These are phyloP conservation scores for Archips xylosteana DNA, from an alignment of 2,888 invertebrate species.

Conservation along the genomic window DNA sequence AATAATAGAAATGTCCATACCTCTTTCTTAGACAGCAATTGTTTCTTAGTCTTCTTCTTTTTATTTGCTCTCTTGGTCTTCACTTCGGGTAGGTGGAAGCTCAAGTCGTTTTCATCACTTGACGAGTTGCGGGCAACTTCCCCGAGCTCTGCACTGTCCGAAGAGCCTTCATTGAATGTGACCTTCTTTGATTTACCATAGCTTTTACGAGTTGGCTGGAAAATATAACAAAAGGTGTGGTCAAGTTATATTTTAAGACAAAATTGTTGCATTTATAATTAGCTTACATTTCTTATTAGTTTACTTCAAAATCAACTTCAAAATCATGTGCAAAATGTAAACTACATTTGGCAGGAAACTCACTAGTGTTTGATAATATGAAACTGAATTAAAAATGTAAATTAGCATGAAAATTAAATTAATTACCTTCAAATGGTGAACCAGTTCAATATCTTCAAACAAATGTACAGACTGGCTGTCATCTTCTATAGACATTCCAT, in stretches of 20 bases:
- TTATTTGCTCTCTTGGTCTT: slow-evolving; percentile 62
- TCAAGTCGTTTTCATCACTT: slow-evolving; percentile 71
- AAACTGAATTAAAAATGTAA: no score
- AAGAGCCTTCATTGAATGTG: slow-evolving; percentile 61
- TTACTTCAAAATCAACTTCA: no score
- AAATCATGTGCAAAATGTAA: no score
- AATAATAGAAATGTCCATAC: slow-evolving; percentile 51
- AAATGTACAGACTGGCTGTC: slow-evolving; percentile 73
- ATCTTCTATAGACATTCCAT: slow-evolving; percentile 51
- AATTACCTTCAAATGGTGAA: slow-evolving; percentile 75
- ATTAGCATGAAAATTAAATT: not conserved
- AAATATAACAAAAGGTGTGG: slow-evolving; percentile 34
- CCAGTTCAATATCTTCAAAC: slow-evolving; percentile 78
- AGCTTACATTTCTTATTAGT: no score
- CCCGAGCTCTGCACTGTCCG: slow-evolving; percentile 53
- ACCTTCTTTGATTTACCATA: slow-evolving; percentile 77
- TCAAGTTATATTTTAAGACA: not conserved
- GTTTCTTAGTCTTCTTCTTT: slow-evolving; percentile 64
- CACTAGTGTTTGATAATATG: no score
- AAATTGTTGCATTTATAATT: no score
- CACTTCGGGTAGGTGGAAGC: slow-evolving; percentile 66
- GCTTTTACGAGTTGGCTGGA: slow-evolving; percentile 73
- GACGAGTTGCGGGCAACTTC: slow-evolving; percentile 46
- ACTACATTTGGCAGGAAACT: no score
- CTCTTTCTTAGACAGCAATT: slow-evolving; percentile 73